A percentile compares a stretch with the other conserved stretches of the same genome.
Evolutionary conservation across 1,140 invertebrate species (phyloP).

Genomic region (Brachystomella parvula): DNA sequence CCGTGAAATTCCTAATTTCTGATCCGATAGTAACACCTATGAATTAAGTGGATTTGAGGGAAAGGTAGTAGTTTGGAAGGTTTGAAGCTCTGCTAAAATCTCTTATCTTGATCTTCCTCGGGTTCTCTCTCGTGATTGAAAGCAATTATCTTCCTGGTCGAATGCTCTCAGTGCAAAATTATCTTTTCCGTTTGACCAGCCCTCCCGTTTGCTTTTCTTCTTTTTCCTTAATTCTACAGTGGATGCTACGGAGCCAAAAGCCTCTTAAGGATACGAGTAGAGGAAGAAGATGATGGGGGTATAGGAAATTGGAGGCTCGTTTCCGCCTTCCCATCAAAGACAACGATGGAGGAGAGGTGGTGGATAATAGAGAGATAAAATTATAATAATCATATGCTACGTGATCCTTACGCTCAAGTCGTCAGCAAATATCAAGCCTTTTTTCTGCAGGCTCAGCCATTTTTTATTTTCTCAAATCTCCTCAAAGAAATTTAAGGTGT

Average conservation of each 20-base stretch:
- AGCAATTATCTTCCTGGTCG: neutral
- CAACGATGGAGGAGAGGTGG: neutral
- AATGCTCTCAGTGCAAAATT: neutral
- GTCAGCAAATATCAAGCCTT: neutral
- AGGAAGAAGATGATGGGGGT: neutral
- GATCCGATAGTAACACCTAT: slow-evolving; percentile 7
- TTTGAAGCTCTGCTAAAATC: neutral
- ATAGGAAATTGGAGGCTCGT: neutral
- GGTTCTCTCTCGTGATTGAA: neutral
- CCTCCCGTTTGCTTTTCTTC: neutral
- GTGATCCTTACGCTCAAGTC: neutral
- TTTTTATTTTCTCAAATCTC: no score
- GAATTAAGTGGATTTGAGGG: neutral
- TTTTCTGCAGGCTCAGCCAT: no score
- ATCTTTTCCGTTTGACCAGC: neutral
- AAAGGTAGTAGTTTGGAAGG: neutral
- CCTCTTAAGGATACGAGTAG: no score
- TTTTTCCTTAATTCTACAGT: no score
- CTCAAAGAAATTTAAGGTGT: no score
- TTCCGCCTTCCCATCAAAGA: neutral
- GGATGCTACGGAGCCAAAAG: no score
- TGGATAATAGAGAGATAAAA: neutral
- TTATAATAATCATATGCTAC: neutral
- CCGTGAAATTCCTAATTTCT: slow-evolving; percentile 1
- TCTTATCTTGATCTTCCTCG: neutral